Evolutionary conservation across 2,888 invertebrate species (phyloP).

Genomic region (Nemotelus nigrinus): DNA sequence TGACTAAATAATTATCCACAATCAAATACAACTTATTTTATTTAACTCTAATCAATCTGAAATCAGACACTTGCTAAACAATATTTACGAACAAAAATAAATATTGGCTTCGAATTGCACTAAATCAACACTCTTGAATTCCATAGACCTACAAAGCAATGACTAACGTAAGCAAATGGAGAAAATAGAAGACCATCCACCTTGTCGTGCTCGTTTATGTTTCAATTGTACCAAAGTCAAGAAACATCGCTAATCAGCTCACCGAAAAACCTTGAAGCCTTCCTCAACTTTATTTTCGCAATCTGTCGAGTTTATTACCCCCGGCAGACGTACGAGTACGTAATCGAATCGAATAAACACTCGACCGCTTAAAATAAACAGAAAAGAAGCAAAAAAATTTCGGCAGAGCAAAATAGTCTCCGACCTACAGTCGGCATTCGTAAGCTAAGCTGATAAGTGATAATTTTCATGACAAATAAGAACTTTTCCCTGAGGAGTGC

Average conservation of each 20-base stretch:
- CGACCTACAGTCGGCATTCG: constrained; percentile 10
- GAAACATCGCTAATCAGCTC: background rate
- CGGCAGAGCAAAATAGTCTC: constrained; percentile 26
- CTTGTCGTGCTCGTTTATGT: too few species aligned
- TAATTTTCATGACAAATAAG: constrained; percentile 40
- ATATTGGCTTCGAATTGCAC: too few species aligned
- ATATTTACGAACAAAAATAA: too few species aligned
- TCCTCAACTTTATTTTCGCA: constrained; percentile 39
- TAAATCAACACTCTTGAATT: too few species aligned
- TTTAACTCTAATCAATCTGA: too few species aligned
- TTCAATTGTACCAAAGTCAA: too few species aligned
- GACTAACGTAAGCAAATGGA: too few species aligned
- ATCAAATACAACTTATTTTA: too few species aligned
- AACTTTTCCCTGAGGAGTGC: constrained; percentile 40
- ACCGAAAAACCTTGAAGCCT: constrained; percentile 30
- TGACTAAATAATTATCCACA: too few species aligned
- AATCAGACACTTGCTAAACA: too few species aligned
- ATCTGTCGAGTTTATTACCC: background rate
- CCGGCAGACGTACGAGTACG: constrained; percentile 8
- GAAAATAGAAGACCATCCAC: too few species aligned
- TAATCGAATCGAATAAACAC: constrained; percentile 16
- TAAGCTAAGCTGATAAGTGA: constrained; percentile 33
- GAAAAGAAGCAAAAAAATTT: constrained; percentile 25
- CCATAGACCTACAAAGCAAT: too few species aligned
- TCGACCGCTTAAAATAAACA: constrained; percentile 22